Percentiles rank a stretch among this genome's conserved stretches.
Evolutionary conservation across 1,140 invertebrate species (phyloP).

Genomic region (Eumeta japonica): DNA sequence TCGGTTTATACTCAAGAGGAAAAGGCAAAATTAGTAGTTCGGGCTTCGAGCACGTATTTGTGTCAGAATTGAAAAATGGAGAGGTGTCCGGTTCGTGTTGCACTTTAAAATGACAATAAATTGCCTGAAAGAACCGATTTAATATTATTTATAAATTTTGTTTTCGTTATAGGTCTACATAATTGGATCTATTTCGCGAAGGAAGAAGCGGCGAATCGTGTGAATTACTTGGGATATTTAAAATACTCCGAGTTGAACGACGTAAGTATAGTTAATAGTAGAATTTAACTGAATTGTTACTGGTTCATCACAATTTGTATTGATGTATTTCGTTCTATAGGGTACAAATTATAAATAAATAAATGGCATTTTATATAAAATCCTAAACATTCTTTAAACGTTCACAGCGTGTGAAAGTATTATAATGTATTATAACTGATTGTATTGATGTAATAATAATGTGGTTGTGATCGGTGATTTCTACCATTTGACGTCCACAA

Average conservation of each 20-base stretch:
- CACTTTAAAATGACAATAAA: constrained; percentile 5
- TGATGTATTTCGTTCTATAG: too few relatives aligned
- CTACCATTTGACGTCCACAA: neutral
- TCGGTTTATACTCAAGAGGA: constrained; percentile 76
- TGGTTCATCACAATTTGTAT: too few relatives aligned
- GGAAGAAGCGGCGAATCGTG: constrained; percentile 66
- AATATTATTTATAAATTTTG: constrained; percentile 5
- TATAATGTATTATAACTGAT: too few relatives aligned
- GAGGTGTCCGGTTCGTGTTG: constrained; percentile 60
- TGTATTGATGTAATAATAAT: too few relatives aligned
- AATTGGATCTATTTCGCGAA: constrained; percentile 85
- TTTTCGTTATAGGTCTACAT: constrained; percentile 72
- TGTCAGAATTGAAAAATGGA: constrained; percentile 78
- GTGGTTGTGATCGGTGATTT: too few relatives aligned
- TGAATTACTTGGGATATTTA: constrained; percentile 79
- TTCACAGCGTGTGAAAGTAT: too few relatives aligned
- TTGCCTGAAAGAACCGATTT: constrained; percentile 1
- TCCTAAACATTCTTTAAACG: too few relatives aligned
- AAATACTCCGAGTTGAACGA: constrained; percentile 69
- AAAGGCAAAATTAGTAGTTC: constrained; percentile 74
- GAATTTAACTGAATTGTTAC: constrained; percentile 8
- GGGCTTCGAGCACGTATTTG: constrained; percentile 85
- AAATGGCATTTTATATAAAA: too few relatives aligned
- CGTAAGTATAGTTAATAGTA: constrained; percentile 57
- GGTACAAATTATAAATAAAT: too few relatives aligned